Percentiles rank a stretch among this genome's conserved stretches.
Evolutionary conservation across 2,888 invertebrate species (phyloP).

Genomic region (Autographa pulchrina): DNA sequence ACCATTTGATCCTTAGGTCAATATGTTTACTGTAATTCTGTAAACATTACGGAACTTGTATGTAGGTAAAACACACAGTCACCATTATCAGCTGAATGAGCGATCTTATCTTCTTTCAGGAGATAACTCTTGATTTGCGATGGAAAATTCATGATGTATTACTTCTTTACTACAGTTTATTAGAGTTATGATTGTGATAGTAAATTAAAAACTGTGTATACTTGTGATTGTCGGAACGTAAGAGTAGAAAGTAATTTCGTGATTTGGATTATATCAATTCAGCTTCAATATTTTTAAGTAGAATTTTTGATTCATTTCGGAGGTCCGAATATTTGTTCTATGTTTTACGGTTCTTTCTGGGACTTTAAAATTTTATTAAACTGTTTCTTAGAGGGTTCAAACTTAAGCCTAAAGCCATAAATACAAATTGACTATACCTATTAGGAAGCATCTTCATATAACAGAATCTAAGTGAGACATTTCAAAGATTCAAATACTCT

Average conservation of each 20-base stretch:
- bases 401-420: too few relatives aligned
- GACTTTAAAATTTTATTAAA: too few relatives aligned
- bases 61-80: slow-evolving; percentile 49
- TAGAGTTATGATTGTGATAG: not conserved
- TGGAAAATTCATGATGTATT: slow-evolving; percentile 23
- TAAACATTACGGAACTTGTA: slow-evolving; percentile 48
- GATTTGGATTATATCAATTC: too few relatives aligned
- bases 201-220: not conserved
- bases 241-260: too few relatives aligned
- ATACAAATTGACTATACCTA: too few relatives aligned
- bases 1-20: slow-evolving; percentile 7
- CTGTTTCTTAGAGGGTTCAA: too few relatives aligned
- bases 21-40: slow-evolving; percentile 37
- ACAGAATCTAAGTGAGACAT: not conserved
- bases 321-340: too few relatives aligned
- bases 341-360: too few relatives aligned
- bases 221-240: too few relatives aligned
- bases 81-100: slow-evolving; percentile 17
- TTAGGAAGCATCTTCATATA: not conserved
- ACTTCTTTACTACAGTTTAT: not conserved
- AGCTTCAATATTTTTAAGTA: too few relatives aligned
- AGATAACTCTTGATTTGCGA: slow-evolving; percentile 44
- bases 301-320: too few relatives aligned
- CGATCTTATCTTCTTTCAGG: slow-evolving; percentile 41
- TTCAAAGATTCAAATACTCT: not conserved